Evolutionary conservation across 2,797 vertebrate species (phyloP).

Genomic region (Bradypus variegatus): DNA sequence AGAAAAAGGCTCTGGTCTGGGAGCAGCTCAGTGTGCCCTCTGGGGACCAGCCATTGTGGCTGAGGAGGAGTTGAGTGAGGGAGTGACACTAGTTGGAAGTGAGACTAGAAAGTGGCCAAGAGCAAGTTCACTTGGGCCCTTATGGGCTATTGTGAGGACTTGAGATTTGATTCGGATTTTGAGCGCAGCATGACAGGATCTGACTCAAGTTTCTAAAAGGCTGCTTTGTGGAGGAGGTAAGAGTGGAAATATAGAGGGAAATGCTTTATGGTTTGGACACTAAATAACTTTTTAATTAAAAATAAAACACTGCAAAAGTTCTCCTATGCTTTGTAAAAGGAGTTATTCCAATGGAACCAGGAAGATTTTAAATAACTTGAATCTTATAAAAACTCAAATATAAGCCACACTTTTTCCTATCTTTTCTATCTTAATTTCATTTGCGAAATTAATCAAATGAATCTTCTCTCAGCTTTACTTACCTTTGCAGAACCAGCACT

Average conservation of each 20-base stretch:
- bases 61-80: background rate
- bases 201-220: background rate
- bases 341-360: background rate
- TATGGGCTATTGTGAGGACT: background rate
- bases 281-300: background rate
- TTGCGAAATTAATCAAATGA: constrained; percentile 20
- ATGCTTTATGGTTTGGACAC: background rate
- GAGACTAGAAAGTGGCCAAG: background rate
- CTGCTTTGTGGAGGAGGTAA: background rate
- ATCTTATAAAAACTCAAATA: constrained; percentile 18
- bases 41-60: background rate
- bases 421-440: constrained; percentile 14
- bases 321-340: background rate
- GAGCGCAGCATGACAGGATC: background rate
- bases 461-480: background rate
- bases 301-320: background rate
- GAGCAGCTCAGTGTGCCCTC: background rate
- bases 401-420: background rate
- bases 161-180: background rate
- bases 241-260: background rate
- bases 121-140: background rate
- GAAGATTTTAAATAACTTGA: background rate
- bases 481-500: background rate
- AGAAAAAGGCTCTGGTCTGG: background rate
- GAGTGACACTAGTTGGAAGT: background rate